These are phyloP conservation scores for Holothuria scabra DNA, from an alignment of 53 echinoderm and acorn worm genomes.

Conservation along the genomic window DNA sequence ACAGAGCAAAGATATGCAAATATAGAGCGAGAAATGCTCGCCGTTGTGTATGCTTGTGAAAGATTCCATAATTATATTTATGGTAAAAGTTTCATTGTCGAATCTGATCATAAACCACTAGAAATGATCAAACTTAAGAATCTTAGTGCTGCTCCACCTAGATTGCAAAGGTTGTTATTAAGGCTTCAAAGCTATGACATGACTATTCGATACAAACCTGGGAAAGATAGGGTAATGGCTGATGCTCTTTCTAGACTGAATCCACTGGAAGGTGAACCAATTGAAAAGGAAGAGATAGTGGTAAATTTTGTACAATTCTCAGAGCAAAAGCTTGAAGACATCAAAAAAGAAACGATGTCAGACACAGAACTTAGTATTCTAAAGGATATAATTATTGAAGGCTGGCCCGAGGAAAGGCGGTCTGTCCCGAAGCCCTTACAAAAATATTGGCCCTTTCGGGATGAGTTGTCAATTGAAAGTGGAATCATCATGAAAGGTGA, in stretches of 20 bases:
- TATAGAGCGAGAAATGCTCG: slow-evolving; percentile 63
- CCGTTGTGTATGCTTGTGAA: slow-evolving; percentile 54
- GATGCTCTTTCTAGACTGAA: slow-evolving; percentile 78
- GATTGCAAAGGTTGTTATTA: too few relatives aligned
- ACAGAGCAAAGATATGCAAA: slow-evolving; percentile 67
- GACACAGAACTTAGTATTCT: too few relatives aligned
- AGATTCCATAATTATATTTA: too few relatives aligned
- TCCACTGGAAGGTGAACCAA: slow-evolving; percentile 36
- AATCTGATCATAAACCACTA: too few relatives aligned
- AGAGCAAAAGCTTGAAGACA: slow-evolving; percentile 53
- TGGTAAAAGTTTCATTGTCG: too few relatives aligned
- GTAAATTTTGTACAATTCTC: too few relatives aligned
- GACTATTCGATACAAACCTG: slow-evolving; percentile 25
- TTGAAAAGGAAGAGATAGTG: slow-evolving; percentile 2
- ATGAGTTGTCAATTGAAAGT: slow-evolving; percentile 46
- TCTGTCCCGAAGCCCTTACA: slow-evolving; percentile 44
- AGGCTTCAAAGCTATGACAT: too few relatives aligned
- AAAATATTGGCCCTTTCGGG: slow-evolving; percentile 61
- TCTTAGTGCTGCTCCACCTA: too few relatives aligned
- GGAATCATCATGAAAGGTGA: slow-evolving; percentile 52
- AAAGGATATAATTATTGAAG: too few relatives aligned
- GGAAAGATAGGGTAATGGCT: slow-evolving; percentile 61
- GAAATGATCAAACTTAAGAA: too few relatives aligned
- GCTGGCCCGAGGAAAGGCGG: too few relatives aligned
- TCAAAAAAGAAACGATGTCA: slow-evolving; percentile 23